Conservation (phyloP, 1,140 invertebrate species). For the Drosophila trapezifrons region DNA sequence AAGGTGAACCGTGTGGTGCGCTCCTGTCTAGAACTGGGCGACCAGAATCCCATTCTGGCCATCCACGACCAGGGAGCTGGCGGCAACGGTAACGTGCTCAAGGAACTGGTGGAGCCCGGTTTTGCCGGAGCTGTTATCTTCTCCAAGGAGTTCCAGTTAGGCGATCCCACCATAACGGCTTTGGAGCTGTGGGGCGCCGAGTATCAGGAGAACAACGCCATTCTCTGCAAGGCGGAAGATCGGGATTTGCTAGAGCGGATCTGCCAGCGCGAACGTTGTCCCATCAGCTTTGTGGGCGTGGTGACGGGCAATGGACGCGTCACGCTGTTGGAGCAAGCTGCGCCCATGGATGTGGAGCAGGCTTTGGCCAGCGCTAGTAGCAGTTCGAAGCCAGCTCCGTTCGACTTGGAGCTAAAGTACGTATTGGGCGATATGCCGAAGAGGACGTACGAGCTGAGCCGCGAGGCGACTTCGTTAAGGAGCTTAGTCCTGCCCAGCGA, state of each 20-base stretch:
- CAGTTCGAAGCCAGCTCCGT: conserved; percentile 82
- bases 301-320: conserved; percentile 95
- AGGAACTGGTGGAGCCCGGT: conserved; percentile 96
- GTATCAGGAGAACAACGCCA: conserved; percentile 98
- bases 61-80: conserved; percentile 91
- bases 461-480: conserved; percentile 25
- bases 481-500: conserved; percentile 24
- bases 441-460: conserved; percentile 85
- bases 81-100: conserved; percentile 98
- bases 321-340: conserved; percentile 88
- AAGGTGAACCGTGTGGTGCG: conserved; percentile 97
- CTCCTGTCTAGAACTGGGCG: conserved; percentile 93
- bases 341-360: conserved; percentile 78
- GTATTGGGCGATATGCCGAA: conserved; percentile 91
- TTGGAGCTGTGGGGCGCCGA: conserved; percentile 99
- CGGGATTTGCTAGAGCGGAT: conserved; percentile 89
- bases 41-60: conserved; percentile 94
- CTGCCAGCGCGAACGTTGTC: conserved; percentile 94
- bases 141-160: conserved; percentile 94
- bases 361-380: conserved; percentile 55
- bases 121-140: conserved; percentile 94
- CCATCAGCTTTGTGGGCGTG: conserved; percentile 95
- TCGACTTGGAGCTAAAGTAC: conserved; percentile 95
- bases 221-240: conserved; percentile 90
- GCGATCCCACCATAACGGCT: conserved; percentile 96